Base-by-base conservation (phyloP, 2,113 vertebrate genomes). In the Carettochelys insculpta region DNA sequence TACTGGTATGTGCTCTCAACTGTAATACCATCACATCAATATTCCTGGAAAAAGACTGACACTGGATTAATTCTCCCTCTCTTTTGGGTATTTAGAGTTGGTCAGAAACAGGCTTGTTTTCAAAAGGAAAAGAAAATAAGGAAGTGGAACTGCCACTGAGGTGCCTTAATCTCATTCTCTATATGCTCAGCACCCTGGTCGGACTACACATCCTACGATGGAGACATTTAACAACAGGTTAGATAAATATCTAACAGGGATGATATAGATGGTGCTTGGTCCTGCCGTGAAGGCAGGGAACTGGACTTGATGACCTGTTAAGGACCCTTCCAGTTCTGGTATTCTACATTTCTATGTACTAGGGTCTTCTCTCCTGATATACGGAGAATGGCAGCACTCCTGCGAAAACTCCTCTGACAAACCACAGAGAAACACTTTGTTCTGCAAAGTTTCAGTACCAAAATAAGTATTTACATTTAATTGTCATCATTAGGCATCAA, bases 351-450 rank as follows among this genome's bases (percentile, higher is more conserved):
- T n/a, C n/a, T n/a, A n/a, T 50, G 48, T 14, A 61, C 50, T 2
- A 0, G 3, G 65, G 52, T 1, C 80, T 87, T 29, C 45, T 65
- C 8, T 20, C 22, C 82, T 45, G n/a, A 27, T n/a, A 31, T 27
- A 45, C 0, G 48, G n/a, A 68, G 10, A 22, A 38, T 68, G n/a
- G 38, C 19, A 11, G 68, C 38, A 71, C 22, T 41, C 20, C 34
- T 14, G 50, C 38, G 0, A 45, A 52, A 27, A 13, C 24, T 8
- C 58, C 29, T 68, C 82, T 48, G 47, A 52, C 5, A 12, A 16
- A 16, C 3, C 43, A 51, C 77, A 38, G 82, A 73, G 56, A 81
- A 82, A 73, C 65, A 43, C 43, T 43, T 52, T 81, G 61, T 19
- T 81, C 1, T 71, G 38, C 86, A 86, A 73, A 8, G 0, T 78